Evolutionary conservation across 1,140 invertebrate genomes (phyloP).

Genomic region (Melanaphis sacchari): DNA sequence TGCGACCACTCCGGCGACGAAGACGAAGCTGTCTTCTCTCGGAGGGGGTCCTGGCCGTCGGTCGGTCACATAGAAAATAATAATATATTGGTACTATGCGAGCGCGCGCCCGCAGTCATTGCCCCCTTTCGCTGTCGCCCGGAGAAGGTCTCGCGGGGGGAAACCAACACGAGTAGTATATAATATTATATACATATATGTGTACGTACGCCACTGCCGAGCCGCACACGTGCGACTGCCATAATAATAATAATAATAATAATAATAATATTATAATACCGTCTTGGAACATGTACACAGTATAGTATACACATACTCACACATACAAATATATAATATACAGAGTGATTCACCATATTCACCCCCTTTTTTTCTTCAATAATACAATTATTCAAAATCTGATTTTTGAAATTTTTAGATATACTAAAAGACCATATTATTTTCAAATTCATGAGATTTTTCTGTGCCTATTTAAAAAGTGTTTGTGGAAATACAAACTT

Average conservation of each 20-base stretch:
- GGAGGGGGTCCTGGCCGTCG: slow-evolving; percentile 44
- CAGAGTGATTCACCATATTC: background rate
- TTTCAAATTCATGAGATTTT: background rate
- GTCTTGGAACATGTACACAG: background rate
- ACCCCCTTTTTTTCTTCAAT: background rate
- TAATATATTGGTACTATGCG: slow-evolving; percentile 11
- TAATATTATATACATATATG: background rate
- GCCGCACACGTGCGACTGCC: slow-evolving; percentile 36
- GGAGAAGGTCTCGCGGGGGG: background rate
- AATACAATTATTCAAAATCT: background rate
- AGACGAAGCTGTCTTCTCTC: slow-evolving; percentile 7
- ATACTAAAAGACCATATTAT: background rate
- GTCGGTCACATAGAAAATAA: background rate
- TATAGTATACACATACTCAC: background rate
- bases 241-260: background rate
- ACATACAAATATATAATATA: background rate
- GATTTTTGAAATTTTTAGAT: background rate
- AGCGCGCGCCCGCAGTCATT: slow-evolving; percentile 30
- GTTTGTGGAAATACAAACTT: no score
- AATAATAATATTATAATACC: background rate
- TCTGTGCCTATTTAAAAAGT: no score
- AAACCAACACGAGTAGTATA: slow-evolving; percentile 21
- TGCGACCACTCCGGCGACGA: background rate
- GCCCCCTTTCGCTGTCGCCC: slow-evolving; percentile 37
- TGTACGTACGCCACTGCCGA: background rate